These are phyloP conservation scores for Girardinichthys multiradiatus DNA, from an alignment of 2,113 vertebrate species.

Conservation along the genomic window DNA sequence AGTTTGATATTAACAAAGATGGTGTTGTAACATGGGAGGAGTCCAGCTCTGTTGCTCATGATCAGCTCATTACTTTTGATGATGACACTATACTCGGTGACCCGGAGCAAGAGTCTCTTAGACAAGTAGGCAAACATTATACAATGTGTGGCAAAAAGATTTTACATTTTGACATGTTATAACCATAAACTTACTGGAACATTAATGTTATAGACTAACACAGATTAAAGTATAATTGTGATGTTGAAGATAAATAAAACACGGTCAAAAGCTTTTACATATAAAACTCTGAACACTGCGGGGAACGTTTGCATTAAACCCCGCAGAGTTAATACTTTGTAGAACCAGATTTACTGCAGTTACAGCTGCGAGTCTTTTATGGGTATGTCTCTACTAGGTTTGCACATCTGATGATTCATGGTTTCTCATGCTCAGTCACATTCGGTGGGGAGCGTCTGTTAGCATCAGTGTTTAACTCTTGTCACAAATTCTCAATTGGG, in stretches of 20 bases:
- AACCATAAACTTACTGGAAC: neutral
- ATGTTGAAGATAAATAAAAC: neutral
- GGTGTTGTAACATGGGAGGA: conserved; percentile 91
- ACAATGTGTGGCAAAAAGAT: neutral
- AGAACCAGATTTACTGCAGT: neutral
- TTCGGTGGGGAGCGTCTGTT: too few relatives aligned
- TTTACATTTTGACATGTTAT: neutral
- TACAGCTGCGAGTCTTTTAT: neutral
- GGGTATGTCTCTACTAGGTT: neutral
- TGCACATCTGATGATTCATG: neutral
- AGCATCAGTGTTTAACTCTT: too few relatives aligned
- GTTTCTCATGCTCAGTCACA: too few relatives aligned
- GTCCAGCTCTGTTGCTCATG: conserved; percentile 89
- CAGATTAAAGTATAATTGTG: neutral
- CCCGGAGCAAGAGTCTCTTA: conserved; percentile 91
- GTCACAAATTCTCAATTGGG: too few relatives aligned
- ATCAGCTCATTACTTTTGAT: conserved; percentile 86
- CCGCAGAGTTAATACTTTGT: neutral
- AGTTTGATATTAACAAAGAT: conserved; percentile 87
- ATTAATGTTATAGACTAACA: neutral
- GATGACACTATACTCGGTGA: conserved; percentile 83
- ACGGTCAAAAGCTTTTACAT: too few relatives aligned
- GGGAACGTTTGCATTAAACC: neutral
- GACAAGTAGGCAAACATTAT: conserved; percentile 81
- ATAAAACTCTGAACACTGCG: neutral